phyloP scores from a whole-genome alignment of 2,888 invertebrate genomes.

The Epistrophella euchroma region DNA sequence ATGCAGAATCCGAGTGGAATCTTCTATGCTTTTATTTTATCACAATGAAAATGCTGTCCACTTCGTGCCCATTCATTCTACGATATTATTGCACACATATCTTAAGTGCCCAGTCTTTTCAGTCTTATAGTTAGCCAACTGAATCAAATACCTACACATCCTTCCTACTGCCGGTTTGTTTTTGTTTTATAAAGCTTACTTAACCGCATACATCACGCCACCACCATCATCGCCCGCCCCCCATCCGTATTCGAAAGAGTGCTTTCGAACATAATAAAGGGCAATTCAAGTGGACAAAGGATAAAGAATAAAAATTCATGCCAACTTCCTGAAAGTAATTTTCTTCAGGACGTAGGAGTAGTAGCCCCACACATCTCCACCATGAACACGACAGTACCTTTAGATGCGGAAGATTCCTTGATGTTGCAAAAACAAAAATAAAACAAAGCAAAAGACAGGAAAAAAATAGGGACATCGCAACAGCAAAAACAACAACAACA shows the following conservation, averaged over 20 bases:
- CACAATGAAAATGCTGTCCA: slow-evolving; percentile 54
- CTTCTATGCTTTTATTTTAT: slow-evolving; percentile 35
- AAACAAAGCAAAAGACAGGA: not conserved
- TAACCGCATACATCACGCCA: slow-evolving; percentile 46
- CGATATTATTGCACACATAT: slow-evolving; percentile 60
- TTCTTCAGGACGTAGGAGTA: slow-evolving; percentile 36
- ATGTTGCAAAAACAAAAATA: slow-evolving; percentile 8
- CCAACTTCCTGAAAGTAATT: slow-evolving; percentile 59
- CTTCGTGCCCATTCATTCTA: slow-evolving; percentile 58
- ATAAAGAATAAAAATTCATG: slow-evolving; percentile 48
- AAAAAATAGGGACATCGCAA: not conserved
- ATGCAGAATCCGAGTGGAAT: slow-evolving; percentile 17
- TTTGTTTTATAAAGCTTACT: slow-evolving; percentile 39
- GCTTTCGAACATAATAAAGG: slow-evolving; percentile 63
- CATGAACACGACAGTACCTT: not conserved
- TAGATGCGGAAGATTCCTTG: slow-evolving; percentile 18
- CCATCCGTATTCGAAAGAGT: slow-evolving; percentile 32
- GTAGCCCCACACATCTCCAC: not conserved
- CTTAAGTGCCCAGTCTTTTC: slow-evolving; percentile 58
- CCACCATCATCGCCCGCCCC: not conserved
- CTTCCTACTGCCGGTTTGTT: slow-evolving; percentile 44
- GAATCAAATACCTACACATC: not conserved
- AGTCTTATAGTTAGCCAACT: slow-evolving; percentile 34
- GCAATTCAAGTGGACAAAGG: slow-evolving; percentile 46
- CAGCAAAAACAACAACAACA: not conserved